Evolutionary conservation across 1,140 invertebrate genomes (phyloP).

Genomic region (Paraescarpia echinospica): DNA sequence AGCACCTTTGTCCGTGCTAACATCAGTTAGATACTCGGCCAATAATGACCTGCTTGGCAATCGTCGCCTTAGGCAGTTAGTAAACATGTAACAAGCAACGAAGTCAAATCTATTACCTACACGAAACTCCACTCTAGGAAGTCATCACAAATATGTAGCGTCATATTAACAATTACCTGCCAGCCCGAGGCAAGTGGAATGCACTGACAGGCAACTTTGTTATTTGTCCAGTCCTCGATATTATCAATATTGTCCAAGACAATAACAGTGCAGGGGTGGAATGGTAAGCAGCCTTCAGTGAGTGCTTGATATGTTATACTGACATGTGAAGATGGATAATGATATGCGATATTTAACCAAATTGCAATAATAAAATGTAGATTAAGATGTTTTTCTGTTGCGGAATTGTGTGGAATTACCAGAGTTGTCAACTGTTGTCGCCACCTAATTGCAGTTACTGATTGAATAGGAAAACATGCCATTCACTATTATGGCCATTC

Average conservation of each 20-base stretch:
- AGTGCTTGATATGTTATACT: too few relatives aligned
- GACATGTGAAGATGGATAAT: too few relatives aligned
- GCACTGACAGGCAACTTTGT: not conserved
- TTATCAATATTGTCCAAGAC: too few relatives aligned
- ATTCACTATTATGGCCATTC: too few relatives aligned
- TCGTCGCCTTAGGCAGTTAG: not conserved
- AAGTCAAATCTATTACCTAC: not conserved
- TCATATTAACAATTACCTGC: not conserved
- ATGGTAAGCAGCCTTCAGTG: too few relatives aligned
- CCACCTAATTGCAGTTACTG: not conserved
- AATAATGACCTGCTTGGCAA: not conserved
- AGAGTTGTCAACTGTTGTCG: too few relatives aligned
- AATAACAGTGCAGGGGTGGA: too few relatives aligned
- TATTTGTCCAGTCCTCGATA: not conserved
- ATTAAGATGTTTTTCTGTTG: too few relatives aligned
- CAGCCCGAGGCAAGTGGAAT: not conserved
- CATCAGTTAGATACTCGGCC: not conserved
- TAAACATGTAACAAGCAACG: not conserved
- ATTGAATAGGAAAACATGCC: not conserved
- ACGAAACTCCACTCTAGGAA: not conserved
- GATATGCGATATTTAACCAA: too few relatives aligned
- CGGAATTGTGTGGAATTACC: too few relatives aligned
- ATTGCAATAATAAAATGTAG: too few relatives aligned
- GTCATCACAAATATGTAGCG: not conserved
- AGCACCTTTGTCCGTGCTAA: not conserved